Evolutionary conservation across 2,797 vertebrate genomes (phyloP), one percentile per base, ranked within the genome.

Genomic region (Rhodeus uyekii): DNA sequence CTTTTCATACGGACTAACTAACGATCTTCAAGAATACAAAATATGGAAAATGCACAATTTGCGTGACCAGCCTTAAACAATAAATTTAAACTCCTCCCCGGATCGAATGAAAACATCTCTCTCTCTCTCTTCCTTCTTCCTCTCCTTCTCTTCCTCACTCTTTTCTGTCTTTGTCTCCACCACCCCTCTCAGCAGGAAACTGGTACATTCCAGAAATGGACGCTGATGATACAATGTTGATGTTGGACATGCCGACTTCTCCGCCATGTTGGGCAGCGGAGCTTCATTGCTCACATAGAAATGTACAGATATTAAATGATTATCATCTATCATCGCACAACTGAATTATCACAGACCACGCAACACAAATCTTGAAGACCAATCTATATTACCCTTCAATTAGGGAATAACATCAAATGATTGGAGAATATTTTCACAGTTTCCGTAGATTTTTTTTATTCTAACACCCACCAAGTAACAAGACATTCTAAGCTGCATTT

Each of bases 161-260:
- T 81, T 44, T 68, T 76, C 75, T 24, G 64, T 84, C 27, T 80
- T 73, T 82, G 58, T 74, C 46, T 82, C 82, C 34, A 74, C 74
- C 86, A 76, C 82, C 36, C 71, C 78, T 83, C 58, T 67, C 32
- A 72, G 63, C 32, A 61, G 44, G 29, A 83, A 86, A 86, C 78
- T 88, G 88, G 87, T 86, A 88, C 55, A 22, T 80, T 87, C 86
- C 85, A 71, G 84, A 72, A 78, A 85, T 69, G 84, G 84, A 84
- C n/a, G 74, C 87, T 78, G 82, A 76, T 83, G 82, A 85, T 86
- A 85, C 84, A 74, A 79, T 87, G 85, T 77, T 69, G 81, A 80
- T 87, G 81, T 80, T 87, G 82, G 63, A 88, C 8, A 22, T 46
- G n/a, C 71, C 5, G 79, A 53, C 58, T 81, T 84, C 53, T 84